These are phyloP conservation scores for Holothuria scabra DNA, from an alignment of 53 echinoderm and acorn worm genomes.

Conservation along the genomic window DNA sequence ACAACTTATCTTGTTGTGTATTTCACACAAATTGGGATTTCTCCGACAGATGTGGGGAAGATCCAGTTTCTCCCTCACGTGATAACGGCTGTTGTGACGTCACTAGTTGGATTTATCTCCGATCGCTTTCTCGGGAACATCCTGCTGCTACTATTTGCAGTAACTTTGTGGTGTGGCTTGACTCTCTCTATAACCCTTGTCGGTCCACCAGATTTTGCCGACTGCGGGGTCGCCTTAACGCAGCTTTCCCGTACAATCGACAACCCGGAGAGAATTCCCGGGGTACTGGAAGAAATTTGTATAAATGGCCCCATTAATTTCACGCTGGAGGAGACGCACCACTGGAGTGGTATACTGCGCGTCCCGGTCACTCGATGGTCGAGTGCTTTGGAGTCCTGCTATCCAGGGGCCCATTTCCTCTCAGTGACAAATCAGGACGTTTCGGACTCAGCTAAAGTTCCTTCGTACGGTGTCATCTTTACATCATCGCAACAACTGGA, in stretches of 20 bases:
- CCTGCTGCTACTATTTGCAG: conserved; percentile 25
- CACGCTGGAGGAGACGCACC: neutral
- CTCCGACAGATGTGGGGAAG: conserved; percentile 63
- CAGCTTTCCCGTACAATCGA: conserved; percentile 1
- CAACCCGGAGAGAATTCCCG: neutral
- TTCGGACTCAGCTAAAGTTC: neutral
- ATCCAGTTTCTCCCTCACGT: conserved; percentile 63
- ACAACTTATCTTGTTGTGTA: conserved; percentile 60
- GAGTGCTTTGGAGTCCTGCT: conserved; percentile 13
- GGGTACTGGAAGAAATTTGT: neutral
- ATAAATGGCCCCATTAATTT: neutral
- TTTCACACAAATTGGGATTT: conserved; percentile 59
- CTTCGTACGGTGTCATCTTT: conserved; percentile 4
- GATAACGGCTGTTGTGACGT: conserved; percentile 56
- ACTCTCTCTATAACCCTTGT: conserved; percentile 15
- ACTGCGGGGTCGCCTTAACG: neutral
- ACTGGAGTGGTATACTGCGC: conserved; percentile 29
- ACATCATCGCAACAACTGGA: conserved; percentile 20
- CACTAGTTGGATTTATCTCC: conserved; percentile 63
- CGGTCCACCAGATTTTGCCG: conserved; percentile 18
- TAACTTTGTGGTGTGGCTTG: conserved; percentile 3
- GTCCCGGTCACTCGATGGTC: conserved; percentile 18
- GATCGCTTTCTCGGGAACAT: conserved; percentile 56
- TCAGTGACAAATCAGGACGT: conserved; percentile 16
- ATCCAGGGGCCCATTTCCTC: conserved; percentile 14